Percentiles rank a stretch among this genome's conserved stretches.
Conservation (phyloP, 2,888 invertebrate species). For the Eupithecia subumbrata region DNA sequence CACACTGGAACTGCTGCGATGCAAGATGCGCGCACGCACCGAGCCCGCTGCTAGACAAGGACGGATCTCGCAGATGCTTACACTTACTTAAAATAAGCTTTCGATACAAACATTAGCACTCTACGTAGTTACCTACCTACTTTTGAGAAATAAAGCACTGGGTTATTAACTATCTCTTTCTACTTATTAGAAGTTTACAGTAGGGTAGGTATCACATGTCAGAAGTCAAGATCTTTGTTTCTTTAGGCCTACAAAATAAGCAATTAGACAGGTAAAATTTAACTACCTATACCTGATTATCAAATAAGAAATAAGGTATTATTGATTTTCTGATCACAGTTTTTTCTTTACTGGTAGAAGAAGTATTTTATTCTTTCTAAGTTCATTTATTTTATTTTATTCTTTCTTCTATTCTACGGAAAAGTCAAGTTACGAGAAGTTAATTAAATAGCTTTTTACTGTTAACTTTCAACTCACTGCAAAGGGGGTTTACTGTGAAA, state of each 20-base stretch:
- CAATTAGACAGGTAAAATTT: no score
- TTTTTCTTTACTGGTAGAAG: no score
- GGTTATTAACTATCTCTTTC: neutral
- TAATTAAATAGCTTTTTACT: neutral
- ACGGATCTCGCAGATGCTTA: conserved; percentile 85
- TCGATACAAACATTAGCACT: neutral
- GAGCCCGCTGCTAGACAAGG: conserved; percentile 80
- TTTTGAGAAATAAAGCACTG: neutral
- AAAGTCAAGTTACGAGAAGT: neutral
- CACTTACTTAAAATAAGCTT: conserved; percentile 66
- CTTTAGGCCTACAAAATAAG: no score
- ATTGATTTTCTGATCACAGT: no score
- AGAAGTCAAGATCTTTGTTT: no score
- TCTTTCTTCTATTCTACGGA: neutral
- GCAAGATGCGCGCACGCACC: conserved; percentile 81
- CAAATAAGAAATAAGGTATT: no score
- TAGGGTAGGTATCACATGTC: no score
- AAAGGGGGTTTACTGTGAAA: no score
- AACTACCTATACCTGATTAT: no score
- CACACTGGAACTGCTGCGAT: conserved; percentile 77
- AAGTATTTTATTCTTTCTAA: no score
- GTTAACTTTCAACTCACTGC: neutral
- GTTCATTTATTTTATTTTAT: no score
- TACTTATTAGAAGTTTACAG: neutral
- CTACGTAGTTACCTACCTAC: neutral